Base-by-base conservation (phyloP, 2,113 vertebrate genomes). In the Redunca redunca region DNA sequence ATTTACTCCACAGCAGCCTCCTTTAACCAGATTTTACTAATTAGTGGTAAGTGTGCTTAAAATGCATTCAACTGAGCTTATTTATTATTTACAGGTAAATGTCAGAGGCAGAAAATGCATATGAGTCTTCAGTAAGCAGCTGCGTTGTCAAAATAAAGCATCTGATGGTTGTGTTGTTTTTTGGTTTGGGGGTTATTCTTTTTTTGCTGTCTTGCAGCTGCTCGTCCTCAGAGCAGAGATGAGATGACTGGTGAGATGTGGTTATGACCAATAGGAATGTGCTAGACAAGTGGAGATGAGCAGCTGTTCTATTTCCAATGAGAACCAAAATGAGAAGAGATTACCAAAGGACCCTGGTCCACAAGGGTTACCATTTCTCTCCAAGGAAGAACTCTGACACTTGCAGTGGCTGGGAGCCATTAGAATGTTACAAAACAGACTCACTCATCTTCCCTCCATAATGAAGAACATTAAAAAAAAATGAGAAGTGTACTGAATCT, bases 31-130 rank as follows among this genome's bases (percentile, higher is more conserved):
- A 71, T 80, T 92, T 78, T 93, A 87, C 55, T 50, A 93, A 93
- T 74, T 52, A 80, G 81, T 4, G 15, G 55, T n/a, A 74, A 26
- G 43, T 55, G 13, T 74, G 36, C 55, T 87, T 36, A 94, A 74
- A 82, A 88, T 46, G 57, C 23, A 74, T 23, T 71, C 78, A 62
- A 30, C 40, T 30, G 13, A 77, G 78, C 74, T 89, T 67, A 78
- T 16, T 84, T 89, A 86, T 91, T 95, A 90, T 97, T 97, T 96
- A 93, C 58, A 96, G 57, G 89, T 74, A 83, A 92, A 55, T 60
- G 33, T 62, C 77, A 84, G 36, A 96, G 87, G 53, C 4, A 80
- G 77, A 74, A 97, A 96, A 83, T 71, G 80, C 9, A 36, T 16
- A 16, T 83, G 83, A 83, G 33, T 95, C 71, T 93, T 77, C 80